These are phyloP conservation scores for Callocephalon fimbriatum DNA, from an alignment of 2,113 vertebrate species.

Conservation along the genomic window DNA sequence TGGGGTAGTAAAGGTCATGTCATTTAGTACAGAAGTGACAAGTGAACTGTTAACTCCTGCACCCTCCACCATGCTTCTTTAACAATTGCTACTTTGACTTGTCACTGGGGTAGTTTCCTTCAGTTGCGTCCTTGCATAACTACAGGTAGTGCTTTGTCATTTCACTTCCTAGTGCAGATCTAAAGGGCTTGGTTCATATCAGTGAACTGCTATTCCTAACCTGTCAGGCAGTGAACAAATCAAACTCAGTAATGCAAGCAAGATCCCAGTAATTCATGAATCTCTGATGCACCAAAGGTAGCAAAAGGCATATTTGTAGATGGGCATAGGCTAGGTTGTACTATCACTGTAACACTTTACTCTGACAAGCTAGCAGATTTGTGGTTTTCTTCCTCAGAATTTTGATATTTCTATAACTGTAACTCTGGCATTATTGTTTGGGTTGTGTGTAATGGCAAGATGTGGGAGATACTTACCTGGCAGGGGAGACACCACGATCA, in stretches of 20 bases:
- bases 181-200: neutral
- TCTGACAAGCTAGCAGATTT: constrained; percentile 22
- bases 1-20: neutral
- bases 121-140: neutral
- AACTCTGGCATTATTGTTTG: neutral
- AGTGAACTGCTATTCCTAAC: neutral
- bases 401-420: neutral
- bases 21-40: constrained; percentile 15
- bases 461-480: neutral
- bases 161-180: neutral
- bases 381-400: neutral
- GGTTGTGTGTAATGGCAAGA: neutral
- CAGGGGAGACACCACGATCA: neutral
- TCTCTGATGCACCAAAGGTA: constrained; percentile 21
- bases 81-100: neutral
- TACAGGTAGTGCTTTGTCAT: neutral
- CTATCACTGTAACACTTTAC: neutral
- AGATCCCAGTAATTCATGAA: neutral
- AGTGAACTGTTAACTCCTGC: neutral
- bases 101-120: neutral
- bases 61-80: neutral
- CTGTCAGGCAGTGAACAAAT: constrained; percentile 35
- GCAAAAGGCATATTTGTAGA: neutral
- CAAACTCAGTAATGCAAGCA: neutral
- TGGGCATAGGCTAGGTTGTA: neutral